phyloP scores from a whole-genome alignment of 2,113 vertebrate species.

The Mixornis gularis region DNA sequence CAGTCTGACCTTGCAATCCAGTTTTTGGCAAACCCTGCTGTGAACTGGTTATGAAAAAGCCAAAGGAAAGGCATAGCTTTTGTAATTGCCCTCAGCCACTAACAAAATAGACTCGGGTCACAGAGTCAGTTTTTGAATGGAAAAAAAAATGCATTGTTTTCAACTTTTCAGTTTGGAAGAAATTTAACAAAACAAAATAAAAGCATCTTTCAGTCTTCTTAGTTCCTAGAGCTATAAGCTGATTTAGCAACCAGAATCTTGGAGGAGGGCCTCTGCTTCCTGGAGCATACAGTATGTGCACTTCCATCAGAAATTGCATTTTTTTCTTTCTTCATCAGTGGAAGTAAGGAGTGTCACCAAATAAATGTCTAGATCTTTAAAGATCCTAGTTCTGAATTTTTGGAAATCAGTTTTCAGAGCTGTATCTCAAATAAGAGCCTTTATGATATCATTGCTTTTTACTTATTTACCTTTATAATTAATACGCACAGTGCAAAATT shows the following conservation, averaged over 20 bases:
- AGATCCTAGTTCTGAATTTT: neutral
- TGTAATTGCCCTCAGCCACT: neutral
- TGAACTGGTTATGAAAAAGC: neutral
- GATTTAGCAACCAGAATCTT: neutral
- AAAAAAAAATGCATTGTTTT: neutral
- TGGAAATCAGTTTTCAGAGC: slow-evolving; percentile 9
- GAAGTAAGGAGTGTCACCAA: slow-evolving; percentile 37
- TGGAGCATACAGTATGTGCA: slow-evolving; percentile 42
- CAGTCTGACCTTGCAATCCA: neutral
- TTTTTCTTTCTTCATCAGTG: slow-evolving; percentile 14
- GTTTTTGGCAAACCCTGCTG: neutral
- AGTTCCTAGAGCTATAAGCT: neutral
- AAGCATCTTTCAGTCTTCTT: slow-evolving; percentile 47
- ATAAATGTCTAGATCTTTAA: neutral
- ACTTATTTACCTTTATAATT: slow-evolving; percentile 46
- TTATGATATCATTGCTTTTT: slow-evolving; percentile 65
- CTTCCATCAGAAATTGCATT: slow-evolving; percentile 47
- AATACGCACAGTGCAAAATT: slow-evolving; percentile 31
- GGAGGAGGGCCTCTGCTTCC: slow-evolving; percentile 32
- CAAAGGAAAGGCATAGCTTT: neutral
- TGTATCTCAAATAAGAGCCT: slow-evolving; percentile 27
- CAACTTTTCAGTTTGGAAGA: neutral
- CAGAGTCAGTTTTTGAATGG: neutral
- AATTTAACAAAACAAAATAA: neutral
- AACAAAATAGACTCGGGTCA: neutral